Base-by-base conservation (phyloP, 1,140 invertebrate species). In the Portunus trituberculatus region DNA sequence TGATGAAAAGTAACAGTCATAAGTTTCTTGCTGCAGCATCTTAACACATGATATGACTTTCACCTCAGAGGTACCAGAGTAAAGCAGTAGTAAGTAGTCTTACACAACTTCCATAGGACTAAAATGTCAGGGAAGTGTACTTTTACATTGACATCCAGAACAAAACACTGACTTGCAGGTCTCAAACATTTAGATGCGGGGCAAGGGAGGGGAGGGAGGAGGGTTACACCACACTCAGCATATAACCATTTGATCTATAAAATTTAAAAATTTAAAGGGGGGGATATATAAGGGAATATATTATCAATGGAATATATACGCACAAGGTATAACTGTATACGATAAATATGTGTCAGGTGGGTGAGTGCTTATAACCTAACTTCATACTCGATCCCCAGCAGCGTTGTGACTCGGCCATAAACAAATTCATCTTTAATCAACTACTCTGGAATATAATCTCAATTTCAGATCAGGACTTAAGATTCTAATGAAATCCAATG, bases 401-500 rank as follows among this genome's bases (percentile, higher is more conserved):
- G 67, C 67, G 67, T n/a, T 76, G 67, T 76, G 67, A 76, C 67
- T 76, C n/a, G 67, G 67, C 67, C 67, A 76, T 59, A 76, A 76
- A 76, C 67, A 76, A 76, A 76, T n/a, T 76, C 67, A 76, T 76
- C 67, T n/a, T 76, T n/a, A n/a, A n/a, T 59, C 67, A 76, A 76
- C 67, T 76, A 76, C 67, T 76, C 67, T 76, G 67, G 67, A 76
- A 76, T 76, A 76, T 76, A 76, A 76, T 76, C 67, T 76, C 67
- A 76, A 39, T 76, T 76, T 76, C 67, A 76, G 67, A 76, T 76
- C 0, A 76, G 25, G 67, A 76, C 67, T 76, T 76, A 76, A 76
- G n/a, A 76, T 59, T 12, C 67, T 76, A 76, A 76, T 12, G 67
- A 76, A 76, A 76, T n/a, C 67, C 20, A 76, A 76, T 76, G 20